Base-by-base conservation (phyloP, 2,888 invertebrate genomes). In the Caenorhabditis angaria region DNA sequence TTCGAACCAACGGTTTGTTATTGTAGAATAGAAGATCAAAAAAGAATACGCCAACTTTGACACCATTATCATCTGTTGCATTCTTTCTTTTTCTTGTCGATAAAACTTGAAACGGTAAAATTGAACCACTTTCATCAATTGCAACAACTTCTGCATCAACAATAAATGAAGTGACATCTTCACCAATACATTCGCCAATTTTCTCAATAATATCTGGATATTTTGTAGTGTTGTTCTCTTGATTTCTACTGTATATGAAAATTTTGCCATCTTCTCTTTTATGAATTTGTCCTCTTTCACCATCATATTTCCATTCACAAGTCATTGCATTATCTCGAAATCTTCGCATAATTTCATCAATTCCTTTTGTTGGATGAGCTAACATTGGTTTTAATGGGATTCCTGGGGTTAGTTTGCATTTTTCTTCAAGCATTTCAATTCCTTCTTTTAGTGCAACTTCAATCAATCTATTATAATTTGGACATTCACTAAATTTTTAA, bases 241-340 rank as follows among this genome's bases (percentile, higher is more conserved):
- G 97, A 90, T 97, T 99, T 65, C 99, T 90, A 87, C 96, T 96
- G 90, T 93, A 99, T 77, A 99, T 92, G 80, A 91, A 91, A 0
- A 96, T 91, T 2, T 89, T 89, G 0, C 93, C 92, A 81, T 91
- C 91, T 57, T 91, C 91, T 28, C 89, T 88, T 28, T 91, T 89
- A 87, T 95, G 94, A 81, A 95, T 94, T 91, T 93, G 97, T 0
- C 97, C 97, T 83, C 99, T 91, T 90, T 99, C 99, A 0, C 99
- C 99, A 89, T 99, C 99, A 88, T 99, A 99, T 88, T 99, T 99
- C 92, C 93, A 99, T 90, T 99, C 99, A 88, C 97, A 97, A 0
- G 97, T 97, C 88, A 99, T 97, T 83, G 92, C 91, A 76, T 93
- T 91, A 47, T 88, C 86, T 70, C 94, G 94, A 89, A 94, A 94